phyloP scores from a whole-genome alignment of 2,888 invertebrate species.

The Chloroclystis v-ata region DNA sequence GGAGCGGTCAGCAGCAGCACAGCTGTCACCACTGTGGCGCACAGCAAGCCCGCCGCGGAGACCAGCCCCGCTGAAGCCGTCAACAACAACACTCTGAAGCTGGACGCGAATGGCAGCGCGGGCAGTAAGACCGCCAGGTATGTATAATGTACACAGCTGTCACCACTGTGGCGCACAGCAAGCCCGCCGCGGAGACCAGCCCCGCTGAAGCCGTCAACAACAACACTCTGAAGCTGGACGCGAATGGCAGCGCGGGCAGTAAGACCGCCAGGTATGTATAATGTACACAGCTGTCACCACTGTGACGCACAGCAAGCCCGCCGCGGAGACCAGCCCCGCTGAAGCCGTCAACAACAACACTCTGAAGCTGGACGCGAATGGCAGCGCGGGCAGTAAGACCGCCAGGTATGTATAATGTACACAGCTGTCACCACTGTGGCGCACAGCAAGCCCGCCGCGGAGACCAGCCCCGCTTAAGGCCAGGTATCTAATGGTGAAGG shows the following conservation, averaged over 20 bases:
- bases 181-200: slow-evolving; percentile 60
- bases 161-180: slow-evolving; percentile 55
- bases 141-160: not conserved
- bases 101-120: slow-evolving; percentile 67
- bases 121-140: slow-evolving; percentile 60
- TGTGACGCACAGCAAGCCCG: slow-evolving; percentile 58
- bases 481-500: too few relatives aligned
- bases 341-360: slow-evolving; percentile 68
- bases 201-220: slow-evolving; percentile 66
- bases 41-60: slow-evolving; percentile 61
- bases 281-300: slow-evolving; percentile 29
- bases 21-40: slow-evolving; percentile 42
- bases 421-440: slow-evolving; percentile 38
- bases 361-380: slow-evolving; percentile 67
- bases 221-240: slow-evolving; percentile 66
- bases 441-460: slow-evolving; percentile 61
- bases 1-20: slow-evolving; percentile 61
- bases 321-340: slow-evolving; percentile 61
- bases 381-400: slow-evolving; percentile 68
- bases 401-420: slow-evolving; percentile 23
- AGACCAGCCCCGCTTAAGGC: slow-evolving; percentile 61
- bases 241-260: slow-evolving; percentile 70
- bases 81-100: slow-evolving; percentile 67
- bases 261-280: slow-evolving; percentile 42
- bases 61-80: slow-evolving; percentile 62